Evolutionary conservation across 2,888 invertebrate species (phyloP).

Genomic region (Pammene fasciana): DNA sequence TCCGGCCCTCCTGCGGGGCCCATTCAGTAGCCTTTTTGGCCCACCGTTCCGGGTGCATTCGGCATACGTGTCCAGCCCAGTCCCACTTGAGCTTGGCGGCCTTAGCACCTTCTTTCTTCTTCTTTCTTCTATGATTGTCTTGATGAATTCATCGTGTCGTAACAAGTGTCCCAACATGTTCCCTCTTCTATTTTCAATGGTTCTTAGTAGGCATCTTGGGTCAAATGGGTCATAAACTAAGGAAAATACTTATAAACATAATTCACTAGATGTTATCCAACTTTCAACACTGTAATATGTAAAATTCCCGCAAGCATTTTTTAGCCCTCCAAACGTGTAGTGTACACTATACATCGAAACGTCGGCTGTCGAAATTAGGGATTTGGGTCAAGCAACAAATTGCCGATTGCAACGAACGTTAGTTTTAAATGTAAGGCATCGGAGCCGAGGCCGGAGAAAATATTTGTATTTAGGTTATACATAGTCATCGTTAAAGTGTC

Average conservation of each 20-base stretch:
- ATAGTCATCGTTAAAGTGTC: background rate
- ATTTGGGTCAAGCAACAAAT: conserved; percentile 62
- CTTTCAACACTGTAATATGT: conserved; percentile 37
- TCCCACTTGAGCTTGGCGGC: too few relatives aligned
- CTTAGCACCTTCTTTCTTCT: too few relatives aligned
- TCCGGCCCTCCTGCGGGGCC: too few relatives aligned
- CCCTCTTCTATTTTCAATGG: too few relatives aligned
- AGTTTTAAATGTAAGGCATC: conserved; percentile 29
- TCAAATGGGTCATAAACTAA: background rate
- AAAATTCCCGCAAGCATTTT: conserved; percentile 28
- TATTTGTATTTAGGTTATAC: conserved; percentile 19
- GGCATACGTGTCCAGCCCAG: too few relatives aligned
- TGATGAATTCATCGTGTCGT: too few relatives aligned
- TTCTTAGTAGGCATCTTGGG: too few relatives aligned
- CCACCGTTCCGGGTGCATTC: too few relatives aligned
- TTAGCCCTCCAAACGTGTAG: conserved; percentile 1
- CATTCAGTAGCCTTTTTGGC: too few relatives aligned
- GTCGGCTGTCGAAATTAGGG: conserved; percentile 55
- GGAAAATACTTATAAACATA: background rate
- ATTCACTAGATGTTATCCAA: conserved; percentile 2
- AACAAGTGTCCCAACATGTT: too few relatives aligned
- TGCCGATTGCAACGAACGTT: conserved; percentile 42
- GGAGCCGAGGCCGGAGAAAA: conserved; percentile 3
- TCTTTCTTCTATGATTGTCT: too few relatives aligned
- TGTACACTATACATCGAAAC: conserved; percentile 50